Evolutionary conservation across 2,888 invertebrate genomes (phyloP), one percentile per base, ranked within the genome.

Genomic region (Patella depressa): DNA sequence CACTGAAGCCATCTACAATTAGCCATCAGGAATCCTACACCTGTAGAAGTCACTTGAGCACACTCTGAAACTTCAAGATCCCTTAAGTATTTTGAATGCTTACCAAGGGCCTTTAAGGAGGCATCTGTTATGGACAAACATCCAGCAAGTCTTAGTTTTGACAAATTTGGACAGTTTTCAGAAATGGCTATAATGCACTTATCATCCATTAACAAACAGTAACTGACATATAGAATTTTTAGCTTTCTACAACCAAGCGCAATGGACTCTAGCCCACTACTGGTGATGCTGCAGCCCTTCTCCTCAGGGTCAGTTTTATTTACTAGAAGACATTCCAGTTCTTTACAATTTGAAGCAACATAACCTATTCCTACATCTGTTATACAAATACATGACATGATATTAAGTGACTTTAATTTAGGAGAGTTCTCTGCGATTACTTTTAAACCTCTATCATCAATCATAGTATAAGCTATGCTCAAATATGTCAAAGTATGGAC

Each of bases 61-160:
- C 85, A 85, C 53, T 81, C 80, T 15, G 82, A 79, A 5, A 85
- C 77, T 69, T 84, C 80, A n/a, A 86, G 75, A 53, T 69, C 74
- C 55, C 70, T 70, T 15, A 85, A 73, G 53, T 70, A n/a, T 2
- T 69, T 72, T 78, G 85, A 86, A 73, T 82, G 77, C 72, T 81
- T 70, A 12, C 83, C 80, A 12, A 86, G 71, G 19, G 78, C 77
- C n/a, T 80, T 53, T 5, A 85, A 69, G 54, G 85, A 78, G 14
- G 12, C 59, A 75, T 86, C 86, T 2, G 84, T 83, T 11, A 86
- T 77, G 2, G 83, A 79, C 11, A 81, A 72, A 78, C 86, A 86
- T 15, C 84, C 84, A 2, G 81, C 77, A 65, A 84, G 76, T 53
- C 82, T 78, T 17, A 86, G 72, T 17, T 80, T 79, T 19, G 57